A percentile compares a stretch with the other conserved stretches of the same genome.
phyloP scores from a whole-genome alignment of 1,140 invertebrate genomes.

The Habropoda laboriosa region DNA sequence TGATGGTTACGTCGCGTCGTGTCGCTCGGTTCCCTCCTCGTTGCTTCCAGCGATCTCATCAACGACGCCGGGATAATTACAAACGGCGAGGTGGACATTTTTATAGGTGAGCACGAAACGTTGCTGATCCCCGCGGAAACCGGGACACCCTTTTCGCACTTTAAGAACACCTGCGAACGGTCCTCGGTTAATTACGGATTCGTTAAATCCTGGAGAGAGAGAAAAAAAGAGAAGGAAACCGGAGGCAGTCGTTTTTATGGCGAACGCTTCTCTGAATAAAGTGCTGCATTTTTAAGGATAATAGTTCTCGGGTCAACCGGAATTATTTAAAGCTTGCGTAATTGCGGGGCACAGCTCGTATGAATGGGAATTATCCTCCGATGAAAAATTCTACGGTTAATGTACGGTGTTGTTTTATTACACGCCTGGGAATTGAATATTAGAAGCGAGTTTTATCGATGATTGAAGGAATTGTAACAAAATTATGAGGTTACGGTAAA shows the following conservation, averaged over 20 bases:
- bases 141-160: neutral
- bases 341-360: neutral
- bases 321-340: neutral
- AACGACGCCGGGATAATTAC: constrained; percentile 52
- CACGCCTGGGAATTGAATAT: too few species aligned
- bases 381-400: neutral
- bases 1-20: constrained; percentile 52
- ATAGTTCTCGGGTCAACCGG: neutral
- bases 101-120: constrained; percentile 8
- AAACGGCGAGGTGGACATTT: constrained; percentile 26
- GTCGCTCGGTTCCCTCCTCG: constrained; percentile 35
- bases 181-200: constrained; percentile 9
- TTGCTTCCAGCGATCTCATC: constrained; percentile 29
- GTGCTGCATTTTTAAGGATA: neutral
- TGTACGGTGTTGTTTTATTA: too few species aligned
- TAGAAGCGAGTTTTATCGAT: too few species aligned
- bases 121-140: neutral
- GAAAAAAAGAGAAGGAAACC: too few species aligned
- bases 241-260: neutral
- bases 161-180: constrained; percentile 23
- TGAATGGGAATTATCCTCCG: neutral
- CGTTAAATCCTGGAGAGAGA: neutral
- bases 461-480: too few species aligned
- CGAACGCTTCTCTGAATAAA: too few species aligned
- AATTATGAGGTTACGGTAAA: too few species aligned